A percentile compares a stretch with the other conserved stretches of the same genome.
Conservation (phyloP, 2,888 invertebrate genomes). For the Xestia c-nigrum region DNA sequence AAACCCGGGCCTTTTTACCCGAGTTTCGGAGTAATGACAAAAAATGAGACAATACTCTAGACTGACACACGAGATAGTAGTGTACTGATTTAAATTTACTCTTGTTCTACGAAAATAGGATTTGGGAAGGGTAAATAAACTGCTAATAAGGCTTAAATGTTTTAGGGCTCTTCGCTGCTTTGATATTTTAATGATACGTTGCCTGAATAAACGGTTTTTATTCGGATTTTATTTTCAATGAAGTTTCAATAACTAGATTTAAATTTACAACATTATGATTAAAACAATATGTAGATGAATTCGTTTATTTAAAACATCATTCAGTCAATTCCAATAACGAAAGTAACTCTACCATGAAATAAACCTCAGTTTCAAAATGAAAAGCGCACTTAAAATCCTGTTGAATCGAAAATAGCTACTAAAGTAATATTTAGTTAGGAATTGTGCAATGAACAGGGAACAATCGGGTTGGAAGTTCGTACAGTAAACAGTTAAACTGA, state of each 20-base stretch:
- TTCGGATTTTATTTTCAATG: not conserved
- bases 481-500: slow-evolving; percentile 11
- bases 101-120: slow-evolving; percentile 6
- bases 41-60: slow-evolving; percentile 52
- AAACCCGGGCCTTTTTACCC: slow-evolving; percentile 46
- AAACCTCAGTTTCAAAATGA: slow-evolving; percentile 7
- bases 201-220: not conserved
- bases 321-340: not conserved
- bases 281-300: not conserved
- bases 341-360: not conserved
- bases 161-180: not conserved
- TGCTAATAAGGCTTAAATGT: not conserved
- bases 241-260: not conserved
- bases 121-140: slow-evolving; percentile 22
- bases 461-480: slow-evolving; percentile 17
- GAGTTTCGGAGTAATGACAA: slow-evolving; percentile 47
- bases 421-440: slow-evolving; percentile 19
- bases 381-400: not conserved
- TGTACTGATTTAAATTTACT: slow-evolving; percentile 23
- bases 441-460: slow-evolving; percentile 15
- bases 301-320: not conserved
- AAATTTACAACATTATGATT: not conserved
- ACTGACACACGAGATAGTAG: slow-evolving; percentile 25
- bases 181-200: slow-evolving; percentile 1
- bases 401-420: slow-evolving; percentile 4